A percentile compares a stretch with the other conserved stretches of the same genome.
phyloP scores from a whole-genome alignment of 2,113 vertebrate genomes.

The Aix galericulata region DNA sequence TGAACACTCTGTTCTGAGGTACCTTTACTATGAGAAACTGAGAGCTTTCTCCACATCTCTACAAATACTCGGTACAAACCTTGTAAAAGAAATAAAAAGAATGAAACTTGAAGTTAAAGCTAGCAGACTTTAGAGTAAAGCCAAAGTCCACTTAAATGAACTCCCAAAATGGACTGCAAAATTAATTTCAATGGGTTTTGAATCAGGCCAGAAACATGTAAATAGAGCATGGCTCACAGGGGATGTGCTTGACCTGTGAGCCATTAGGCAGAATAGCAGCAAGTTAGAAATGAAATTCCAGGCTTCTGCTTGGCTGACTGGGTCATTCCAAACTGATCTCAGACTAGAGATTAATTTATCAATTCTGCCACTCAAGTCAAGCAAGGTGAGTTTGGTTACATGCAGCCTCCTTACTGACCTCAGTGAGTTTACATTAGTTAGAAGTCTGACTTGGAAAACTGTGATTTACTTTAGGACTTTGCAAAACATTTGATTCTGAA shows the following conservation, averaged over 20 bases:
- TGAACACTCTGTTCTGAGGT: background rate
- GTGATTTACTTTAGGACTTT: conserved; percentile 30
- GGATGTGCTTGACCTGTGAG: background rate
- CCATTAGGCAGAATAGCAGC: background rate
- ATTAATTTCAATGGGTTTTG: background rate
- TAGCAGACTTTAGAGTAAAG: background rate
- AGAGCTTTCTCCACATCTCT: background rate
- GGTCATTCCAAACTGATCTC: background rate
- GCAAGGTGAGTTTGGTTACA: background rate
- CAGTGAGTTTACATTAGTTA: background rate
- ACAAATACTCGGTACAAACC: background rate
- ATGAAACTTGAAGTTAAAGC: background rate
- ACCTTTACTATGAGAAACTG: background rate
- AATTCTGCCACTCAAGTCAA: background rate
- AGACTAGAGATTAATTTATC: background rate
- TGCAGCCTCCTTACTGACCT: background rate
- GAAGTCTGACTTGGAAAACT: background rate
- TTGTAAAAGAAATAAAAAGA: background rate
- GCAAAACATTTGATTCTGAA: conserved; percentile 44
- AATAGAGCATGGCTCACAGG: background rate
- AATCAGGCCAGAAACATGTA: background rate
- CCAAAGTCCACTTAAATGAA: background rate
- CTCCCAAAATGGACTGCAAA: background rate
- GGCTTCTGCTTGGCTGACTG: background rate
- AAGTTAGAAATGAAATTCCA: background rate